phyloP scores from a whole-genome alignment of 2,113 vertebrate species.

The Odocoileus virginianus region DNA sequence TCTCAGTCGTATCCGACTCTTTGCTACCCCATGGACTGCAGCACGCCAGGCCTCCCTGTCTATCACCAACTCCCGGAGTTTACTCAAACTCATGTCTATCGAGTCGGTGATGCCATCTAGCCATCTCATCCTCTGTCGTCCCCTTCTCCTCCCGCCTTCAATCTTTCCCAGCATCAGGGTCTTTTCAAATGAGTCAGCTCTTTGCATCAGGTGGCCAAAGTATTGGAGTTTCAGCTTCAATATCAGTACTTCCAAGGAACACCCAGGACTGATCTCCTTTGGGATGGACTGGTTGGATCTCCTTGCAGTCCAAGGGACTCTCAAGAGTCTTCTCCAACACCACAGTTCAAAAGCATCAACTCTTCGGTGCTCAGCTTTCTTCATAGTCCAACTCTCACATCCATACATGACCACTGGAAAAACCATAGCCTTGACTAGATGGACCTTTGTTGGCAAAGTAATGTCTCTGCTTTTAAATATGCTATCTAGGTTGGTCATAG shows the following conservation, averaged over 20 bases:
- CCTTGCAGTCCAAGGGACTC: background rate
- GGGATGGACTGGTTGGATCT: background rate
- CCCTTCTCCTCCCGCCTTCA: background rate
- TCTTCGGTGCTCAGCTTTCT: fast-evolving
- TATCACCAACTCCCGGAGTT: background rate
- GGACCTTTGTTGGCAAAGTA: background rate
- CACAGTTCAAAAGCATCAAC: background rate
- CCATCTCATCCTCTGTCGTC: background rate
- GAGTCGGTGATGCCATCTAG: background rate
- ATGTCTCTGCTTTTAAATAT: background rate
- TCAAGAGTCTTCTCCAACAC: background rate
- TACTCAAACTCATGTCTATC: background rate
- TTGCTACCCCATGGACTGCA: background rate
- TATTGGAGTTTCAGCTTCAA: background rate
- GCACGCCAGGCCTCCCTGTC: background rate
- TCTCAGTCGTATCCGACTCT: fast-evolving
- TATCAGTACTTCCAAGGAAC: background rate
- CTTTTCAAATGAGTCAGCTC: background rate
- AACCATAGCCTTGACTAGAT: background rate
- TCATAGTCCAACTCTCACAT: background rate
- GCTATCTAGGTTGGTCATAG: background rate
- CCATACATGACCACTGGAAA: background rate
- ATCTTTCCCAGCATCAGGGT: background rate
- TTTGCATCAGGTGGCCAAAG: background rate
- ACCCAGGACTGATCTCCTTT: background rate